Evolutionary conservation across 2,888 invertebrate genomes (phyloP).

Genomic region (Nyleta sp.): DNA sequence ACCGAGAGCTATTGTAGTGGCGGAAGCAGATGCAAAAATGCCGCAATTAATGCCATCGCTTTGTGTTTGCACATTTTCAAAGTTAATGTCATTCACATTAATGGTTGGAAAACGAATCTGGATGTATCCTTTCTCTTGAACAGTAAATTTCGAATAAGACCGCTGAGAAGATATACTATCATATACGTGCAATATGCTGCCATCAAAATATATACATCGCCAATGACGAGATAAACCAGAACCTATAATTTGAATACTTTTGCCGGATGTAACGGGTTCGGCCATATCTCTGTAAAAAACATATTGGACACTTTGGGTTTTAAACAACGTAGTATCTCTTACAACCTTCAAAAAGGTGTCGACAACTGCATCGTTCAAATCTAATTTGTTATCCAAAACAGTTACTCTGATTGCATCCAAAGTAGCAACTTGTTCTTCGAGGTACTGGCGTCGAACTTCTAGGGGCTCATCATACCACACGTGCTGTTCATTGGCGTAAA

Average conservation of each 20-base stretch:
- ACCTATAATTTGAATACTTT: not conserved
- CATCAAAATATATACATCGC: constrained; percentile 10
- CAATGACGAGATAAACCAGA: not conserved
- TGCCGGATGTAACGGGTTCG: not conserved
- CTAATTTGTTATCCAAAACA: not conserved
- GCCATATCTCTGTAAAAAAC: not conserved
- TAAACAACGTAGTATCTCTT: not conserved
- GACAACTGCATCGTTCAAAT: not conserved
- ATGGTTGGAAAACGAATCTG: not conserved
- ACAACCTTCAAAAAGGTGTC: constrained; percentile 12
- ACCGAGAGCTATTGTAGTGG: not conserved
- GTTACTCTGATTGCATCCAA: not conserved
- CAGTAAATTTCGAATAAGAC: not conserved
- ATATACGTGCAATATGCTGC: not conserved
- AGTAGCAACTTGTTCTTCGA: not conserved
- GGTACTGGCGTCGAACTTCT: not conserved
- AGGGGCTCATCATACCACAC: not conserved
- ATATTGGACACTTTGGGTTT: not conserved
- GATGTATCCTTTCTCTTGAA: not conserved
- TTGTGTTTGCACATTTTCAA: not conserved
- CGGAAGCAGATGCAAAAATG: not conserved
- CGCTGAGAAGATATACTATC: not conserved
- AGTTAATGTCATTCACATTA: not conserved
- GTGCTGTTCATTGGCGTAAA: not conserved
- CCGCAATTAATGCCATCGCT: not conserved